A percentile compares a stretch with the other conserved stretches of the same genome.
Evolutionary conservation across 2,113 vertebrate genomes (phyloP).

Genomic region (Fulmarus glacialis): DNA sequence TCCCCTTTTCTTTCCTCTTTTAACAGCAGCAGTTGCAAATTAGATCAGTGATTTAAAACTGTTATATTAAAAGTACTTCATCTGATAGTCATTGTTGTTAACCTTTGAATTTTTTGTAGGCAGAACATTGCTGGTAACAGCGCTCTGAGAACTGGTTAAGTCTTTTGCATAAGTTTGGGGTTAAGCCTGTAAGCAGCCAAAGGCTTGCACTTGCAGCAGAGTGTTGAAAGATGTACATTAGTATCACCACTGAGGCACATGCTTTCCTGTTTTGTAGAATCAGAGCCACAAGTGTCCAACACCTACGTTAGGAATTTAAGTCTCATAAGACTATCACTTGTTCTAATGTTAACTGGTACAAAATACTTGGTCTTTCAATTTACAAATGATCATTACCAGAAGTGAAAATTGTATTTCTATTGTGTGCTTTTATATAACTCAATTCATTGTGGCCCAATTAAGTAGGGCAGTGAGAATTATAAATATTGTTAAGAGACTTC

Average conservation of each 20-base stretch:
- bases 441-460: not conserved
- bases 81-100: not conserved
- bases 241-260: not conserved
- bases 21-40: not conserved
- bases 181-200: not conserved
- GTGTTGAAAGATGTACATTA: fast-evolving
- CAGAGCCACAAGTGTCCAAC: not conserved
- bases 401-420: not conserved
- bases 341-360: not conserved
- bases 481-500: not conserved
- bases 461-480: not conserved
- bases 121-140: not conserved
- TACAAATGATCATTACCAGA: not conserved
- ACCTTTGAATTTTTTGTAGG: not conserved
- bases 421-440: not conserved
- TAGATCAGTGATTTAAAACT: not conserved
- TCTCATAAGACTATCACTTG: not conserved
- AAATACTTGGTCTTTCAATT: not conserved
- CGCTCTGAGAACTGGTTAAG: not conserved
- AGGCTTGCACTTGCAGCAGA: not conserved
- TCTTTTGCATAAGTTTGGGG: not conserved
- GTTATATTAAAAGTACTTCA: not conserved
- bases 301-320: not conserved
- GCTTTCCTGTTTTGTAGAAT: not conserved
- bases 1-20: not conserved